Evolutionary conservation across 2,113 vertebrate genomes (phyloP), one percentile per base, ranked within the genome.

Genomic region (Emydocephalus ijimae): DNA sequence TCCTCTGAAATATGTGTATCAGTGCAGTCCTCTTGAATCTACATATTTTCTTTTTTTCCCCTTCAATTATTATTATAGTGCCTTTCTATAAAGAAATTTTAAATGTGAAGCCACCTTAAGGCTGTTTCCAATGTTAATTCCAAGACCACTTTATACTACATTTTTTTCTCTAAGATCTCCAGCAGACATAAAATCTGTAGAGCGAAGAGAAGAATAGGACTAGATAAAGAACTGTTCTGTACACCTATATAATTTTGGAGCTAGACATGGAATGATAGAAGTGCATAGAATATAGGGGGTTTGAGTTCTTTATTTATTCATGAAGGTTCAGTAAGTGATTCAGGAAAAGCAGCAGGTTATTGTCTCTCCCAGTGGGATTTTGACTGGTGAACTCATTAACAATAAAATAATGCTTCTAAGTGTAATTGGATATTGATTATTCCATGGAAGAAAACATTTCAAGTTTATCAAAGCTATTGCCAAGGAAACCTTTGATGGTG

Each of bases 351-450:
- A 69, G 48, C 48, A 29, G 57, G 59, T 21, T 29, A 45, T 55
- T 64, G 48, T 55, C 61, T 92, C 48, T 74, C 87, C 50, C 87
- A 74, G 59, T 45, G 61, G 91, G 87, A 55, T 24, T 88, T 54
- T 74, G 91, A 52, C 87, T 88, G 61, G 24, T 81, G 34, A 88
- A 88, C 86, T 74, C 48, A 69, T 24, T 50, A 92, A 69, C 24
- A 45, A 88, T 91, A 91, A 91, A 91, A 87, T 3, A 92, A 92
- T 92, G 91, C 48, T 74, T 89, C 52, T 69, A 88, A 89, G 87
- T 24, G 34, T 92, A 92, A 89, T 92, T 92, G 61, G 50, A n/a
- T 87, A 92, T 92, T 89, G 87, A 88, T 92, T 92, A 89, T 87
- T 89, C 24, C 59, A 45, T 56, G 87, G 15, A 92, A 92, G 2